These are phyloP conservation scores for Heterodera carotae DNA, from an alignment of 1,140 invertebrate species.

Conservation along the genomic window DNA sequence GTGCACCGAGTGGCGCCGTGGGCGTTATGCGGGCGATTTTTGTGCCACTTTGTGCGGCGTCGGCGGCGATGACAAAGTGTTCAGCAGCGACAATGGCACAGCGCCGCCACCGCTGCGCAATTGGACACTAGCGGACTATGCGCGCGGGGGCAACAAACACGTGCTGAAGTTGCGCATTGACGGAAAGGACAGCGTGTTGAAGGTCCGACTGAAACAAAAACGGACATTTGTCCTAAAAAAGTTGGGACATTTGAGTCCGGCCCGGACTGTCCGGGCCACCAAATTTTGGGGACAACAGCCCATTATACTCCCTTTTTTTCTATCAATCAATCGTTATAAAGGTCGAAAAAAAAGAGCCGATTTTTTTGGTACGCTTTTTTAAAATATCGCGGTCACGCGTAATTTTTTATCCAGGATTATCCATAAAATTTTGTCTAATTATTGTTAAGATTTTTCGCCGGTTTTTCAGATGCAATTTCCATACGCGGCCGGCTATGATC, in stretches of 20 bases:
- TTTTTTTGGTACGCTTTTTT: too few species aligned
- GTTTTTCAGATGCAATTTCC: conserved; percentile 40
- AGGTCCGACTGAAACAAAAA: conserved; percentile 25
- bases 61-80: too few species aligned
- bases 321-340: too few species aligned
- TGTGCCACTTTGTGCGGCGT: conserved; percentile 52
- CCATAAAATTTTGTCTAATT: not conserved
- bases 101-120: conserved; percentile 29
- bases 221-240: too few species aligned
- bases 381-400: too few species aligned
- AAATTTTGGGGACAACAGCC: too few species aligned
- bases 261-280: too few species aligned
- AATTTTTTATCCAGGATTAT: too few species aligned
- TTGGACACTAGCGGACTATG: conserved; percentile 57
- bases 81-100: not conserved
- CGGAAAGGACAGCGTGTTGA: conserved; percentile 50
- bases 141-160: conserved; percentile 55
- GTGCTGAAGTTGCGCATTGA: conserved; percentile 48
- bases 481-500: conserved; percentile 42
- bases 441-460: not conserved
- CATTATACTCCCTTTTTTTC: too few species aligned
- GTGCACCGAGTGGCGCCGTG: conserved; percentile 48
- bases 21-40: conserved; percentile 51
- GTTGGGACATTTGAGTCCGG: too few species aligned
- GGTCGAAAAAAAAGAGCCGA: too few species aligned